Percentiles rank a stretch among this genome's conserved stretches.
phyloP scores from a whole-genome alignment of 2,797 vertebrate species.

The Phyllotis vaccarum region DNA sequence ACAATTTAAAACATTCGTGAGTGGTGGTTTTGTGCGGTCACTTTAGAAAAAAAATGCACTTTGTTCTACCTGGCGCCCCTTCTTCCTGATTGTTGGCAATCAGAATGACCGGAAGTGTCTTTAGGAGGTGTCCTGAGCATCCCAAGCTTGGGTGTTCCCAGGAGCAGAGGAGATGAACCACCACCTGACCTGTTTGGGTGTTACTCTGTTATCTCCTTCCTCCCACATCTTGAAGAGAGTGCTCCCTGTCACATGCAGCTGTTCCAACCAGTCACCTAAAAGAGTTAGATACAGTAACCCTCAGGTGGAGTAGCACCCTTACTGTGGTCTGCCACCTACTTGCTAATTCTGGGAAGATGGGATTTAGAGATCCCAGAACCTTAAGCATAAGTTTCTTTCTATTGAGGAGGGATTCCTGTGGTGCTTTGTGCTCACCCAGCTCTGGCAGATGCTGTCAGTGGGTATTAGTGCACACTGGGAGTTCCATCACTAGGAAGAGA shows the following conservation, averaged over 20 bases:
- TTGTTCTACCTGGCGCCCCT: background rate
- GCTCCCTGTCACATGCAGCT: background rate
- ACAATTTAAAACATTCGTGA: background rate
- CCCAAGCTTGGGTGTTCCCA: background rate
- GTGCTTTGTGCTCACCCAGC: accelerated
- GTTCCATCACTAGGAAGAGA: background rate
- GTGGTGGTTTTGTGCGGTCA: no score
- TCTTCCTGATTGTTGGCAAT: background rate
- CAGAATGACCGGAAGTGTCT: no score
- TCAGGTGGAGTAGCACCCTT: background rate
- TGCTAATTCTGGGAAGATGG: background rate
- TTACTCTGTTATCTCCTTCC: background rate
- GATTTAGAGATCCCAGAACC: background rate
- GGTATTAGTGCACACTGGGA: background rate
- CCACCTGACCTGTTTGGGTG: no score
- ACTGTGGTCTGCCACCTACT: background rate
- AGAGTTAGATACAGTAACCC: background rate
- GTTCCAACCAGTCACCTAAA: background rate
- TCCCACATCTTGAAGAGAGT: background rate
- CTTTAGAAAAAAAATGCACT: background rate
- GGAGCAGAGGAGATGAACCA: background rate
- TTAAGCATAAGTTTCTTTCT: accelerated
- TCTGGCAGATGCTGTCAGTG: background rate
- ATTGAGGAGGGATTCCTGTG: background rate
- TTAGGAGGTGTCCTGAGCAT: background rate